Base-by-base conservation (phyloP, 2,797 vertebrate species). In the Petrocephalus sullivani region DNA sequence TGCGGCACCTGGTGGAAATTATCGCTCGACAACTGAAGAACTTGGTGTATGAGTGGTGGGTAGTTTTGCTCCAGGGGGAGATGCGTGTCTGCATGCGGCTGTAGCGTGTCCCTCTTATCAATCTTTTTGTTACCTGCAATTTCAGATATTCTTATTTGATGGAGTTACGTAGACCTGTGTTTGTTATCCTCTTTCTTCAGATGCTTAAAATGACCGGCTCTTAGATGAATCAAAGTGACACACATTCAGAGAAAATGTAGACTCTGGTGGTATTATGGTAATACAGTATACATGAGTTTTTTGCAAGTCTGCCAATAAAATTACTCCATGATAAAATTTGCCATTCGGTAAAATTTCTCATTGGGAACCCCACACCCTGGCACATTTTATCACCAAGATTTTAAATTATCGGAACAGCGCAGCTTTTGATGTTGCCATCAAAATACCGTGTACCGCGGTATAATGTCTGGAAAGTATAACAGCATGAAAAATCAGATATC, bases 11-110 rank as follows among this genome's bases (percentile, higher is more conserved):
- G 12, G 83, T 88, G 88, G 86, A 92, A 91, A 91, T 91, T 8
- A 92, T 92, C 89, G 89, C 87, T 23, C 58, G 85, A 89, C 88
- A 86, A 90, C 88, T 78, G 86, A 88, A 90, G 89, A 91, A 81
- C 81, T 51, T 0, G 0, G 5, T 5, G 84, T 89, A 92, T 93
- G 90, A 89, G 88, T 88, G 88, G 89, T 89, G 88, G 53, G 16
- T 49, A 8, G 85, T 71, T 87, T 83, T 85, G 89, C 78, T 88
- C 1, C 2, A 88, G 89, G 87, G 87, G 90, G 90, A 58, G 54
- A 61, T 87, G 41, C 81, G 64, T 67, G 90, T 90, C 90, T 41
- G 21, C 23, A 14, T 85, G 51, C 6, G 1, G 53, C 53, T 41
- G 7, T 81, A 9, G 33, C 46, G 19, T 81, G 7, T 57, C 21